phyloP scores from a whole-genome alignment of 2,888 invertebrate species.

The Hypselothyrea guttata region DNA sequence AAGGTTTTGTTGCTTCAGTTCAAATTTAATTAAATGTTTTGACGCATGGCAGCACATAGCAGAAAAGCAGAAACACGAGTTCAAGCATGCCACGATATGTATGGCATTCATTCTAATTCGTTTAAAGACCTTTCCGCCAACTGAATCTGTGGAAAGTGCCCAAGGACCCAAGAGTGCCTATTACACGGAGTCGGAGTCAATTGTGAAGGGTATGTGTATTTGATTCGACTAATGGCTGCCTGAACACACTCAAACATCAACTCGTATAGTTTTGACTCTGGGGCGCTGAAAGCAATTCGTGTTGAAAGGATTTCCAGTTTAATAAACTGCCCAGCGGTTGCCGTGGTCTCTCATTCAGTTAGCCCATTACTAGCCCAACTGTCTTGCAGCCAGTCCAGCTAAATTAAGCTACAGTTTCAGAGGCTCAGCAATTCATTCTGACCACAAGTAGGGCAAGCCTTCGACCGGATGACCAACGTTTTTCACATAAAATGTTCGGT shows the following conservation, averaged over 20 bases:
- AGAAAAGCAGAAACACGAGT: constrained; percentile 8
- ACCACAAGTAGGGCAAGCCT: constrained; percentile 24
- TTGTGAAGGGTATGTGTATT: constrained; percentile 15
- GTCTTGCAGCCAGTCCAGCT: constrained; percentile 8
- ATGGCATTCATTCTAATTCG: constrained; percentile 67
- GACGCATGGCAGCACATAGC: constrained; percentile 70
- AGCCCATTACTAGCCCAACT: not conserved
- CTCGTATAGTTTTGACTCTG: constrained; percentile 28
- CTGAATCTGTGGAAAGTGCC: constrained; percentile 46
- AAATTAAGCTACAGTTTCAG: constrained; percentile 36
- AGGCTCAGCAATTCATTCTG: too few species aligned
- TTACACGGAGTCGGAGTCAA: not conserved
- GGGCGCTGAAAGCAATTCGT: constrained; percentile 56
- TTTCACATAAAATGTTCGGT: constrained; percentile 59
- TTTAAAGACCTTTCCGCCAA: constrained; percentile 65
- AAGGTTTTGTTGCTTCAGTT: constrained; percentile 42
- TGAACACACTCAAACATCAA: constrained; percentile 2
- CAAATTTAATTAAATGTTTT: constrained; percentile 77
- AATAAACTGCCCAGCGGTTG: constrained; percentile 52
- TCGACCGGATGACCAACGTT: constrained; percentile 28
- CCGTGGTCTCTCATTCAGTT: constrained; percentile 22
- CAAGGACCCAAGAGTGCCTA: not conserved
- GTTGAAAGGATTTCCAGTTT: constrained; percentile 68
- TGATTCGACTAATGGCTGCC: constrained; percentile 58
- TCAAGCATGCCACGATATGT: constrained; percentile 42